These are phyloP conservation scores for Autographa pulchrina DNA, from an alignment of 2,888 invertebrate genomes.

Conservation along the genomic window DNA sequence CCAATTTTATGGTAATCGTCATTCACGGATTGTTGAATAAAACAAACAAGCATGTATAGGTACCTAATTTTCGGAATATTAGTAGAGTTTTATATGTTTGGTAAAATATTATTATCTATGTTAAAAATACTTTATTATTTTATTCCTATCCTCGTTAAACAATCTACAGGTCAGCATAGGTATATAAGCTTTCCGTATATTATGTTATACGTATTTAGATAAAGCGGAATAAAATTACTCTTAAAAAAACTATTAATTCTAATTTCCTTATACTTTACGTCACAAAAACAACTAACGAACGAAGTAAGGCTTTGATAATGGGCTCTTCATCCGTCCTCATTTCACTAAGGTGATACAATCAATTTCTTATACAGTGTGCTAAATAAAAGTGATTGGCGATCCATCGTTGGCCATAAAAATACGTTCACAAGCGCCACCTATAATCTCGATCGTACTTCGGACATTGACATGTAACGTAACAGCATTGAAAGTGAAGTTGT, in stretches of 20 bases:
- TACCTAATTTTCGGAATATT: background rate
- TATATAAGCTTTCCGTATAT: no score
- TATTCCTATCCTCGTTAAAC: background rate
- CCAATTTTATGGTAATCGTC: background rate
- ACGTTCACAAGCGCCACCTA: slow-evolving; percentile 19
- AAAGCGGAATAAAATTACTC: background rate
- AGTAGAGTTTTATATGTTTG: no score
- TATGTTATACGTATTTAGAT: background rate
- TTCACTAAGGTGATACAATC: background rate
- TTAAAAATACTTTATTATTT: no score
- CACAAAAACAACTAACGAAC: background rate
- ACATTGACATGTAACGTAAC: slow-evolving; percentile 73
- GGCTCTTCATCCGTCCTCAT: background rate
- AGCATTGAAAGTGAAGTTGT: slow-evolving; percentile 80
- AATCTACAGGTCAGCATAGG: no score
- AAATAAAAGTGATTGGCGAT: slow-evolving; percentile 3
- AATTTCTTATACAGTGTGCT: background rate
- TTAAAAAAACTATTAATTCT: background rate
- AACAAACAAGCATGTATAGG: background rate
- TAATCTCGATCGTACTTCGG: slow-evolving; percentile 61
- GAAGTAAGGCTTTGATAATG: background rate
- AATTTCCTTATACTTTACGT: background rate
- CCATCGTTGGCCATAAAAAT: slow-evolving; percentile 6
- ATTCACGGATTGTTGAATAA: background rate
- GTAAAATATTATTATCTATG: no score